These are phyloP conservation scores for Oscheius onirici DNA, from an alignment of 2,888 invertebrate genomes.

Conservation along the genomic window DNA sequence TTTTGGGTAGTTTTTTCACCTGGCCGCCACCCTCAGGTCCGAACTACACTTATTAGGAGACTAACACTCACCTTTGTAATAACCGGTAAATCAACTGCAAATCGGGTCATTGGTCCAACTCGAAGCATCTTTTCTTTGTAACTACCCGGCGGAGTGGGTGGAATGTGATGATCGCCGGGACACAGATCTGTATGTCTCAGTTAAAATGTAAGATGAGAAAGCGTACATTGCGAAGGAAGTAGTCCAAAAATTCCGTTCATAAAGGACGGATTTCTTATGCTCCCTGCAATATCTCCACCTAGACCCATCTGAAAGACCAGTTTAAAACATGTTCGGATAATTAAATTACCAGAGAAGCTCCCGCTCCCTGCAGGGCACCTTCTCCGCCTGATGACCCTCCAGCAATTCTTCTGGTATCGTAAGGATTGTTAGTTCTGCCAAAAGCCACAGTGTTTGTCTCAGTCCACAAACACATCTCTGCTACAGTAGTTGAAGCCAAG, in stretches of 20 bases:
- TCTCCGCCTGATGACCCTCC: slow-evolving; percentile 35
- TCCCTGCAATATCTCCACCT: slow-evolving; percentile 27
- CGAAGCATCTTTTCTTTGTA: slow-evolving; percentile 19
- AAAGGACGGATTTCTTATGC: slow-evolving; percentile 20
- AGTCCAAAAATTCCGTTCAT: slow-evolving; percentile 21
- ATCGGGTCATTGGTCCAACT: slow-evolving; percentile 23
- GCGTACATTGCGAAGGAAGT: slow-evolving; percentile 2
- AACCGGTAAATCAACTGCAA: slow-evolving; percentile 15
- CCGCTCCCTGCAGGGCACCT: slow-evolving; percentile 22
- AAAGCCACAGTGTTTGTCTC: slow-evolving; percentile 11
- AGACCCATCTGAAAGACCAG: slow-evolving; percentile 21
- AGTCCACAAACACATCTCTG: slow-evolving; percentile 28
- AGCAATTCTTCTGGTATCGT: slow-evolving; percentile 19
- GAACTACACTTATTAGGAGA: too few species aligned
- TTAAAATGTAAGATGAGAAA: not conserved
- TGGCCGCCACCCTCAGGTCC: too few species aligned
- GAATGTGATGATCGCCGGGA: slow-evolving; percentile 3
- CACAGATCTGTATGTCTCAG: not conserved
- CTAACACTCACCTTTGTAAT: not conserved
- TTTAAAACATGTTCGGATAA: not conserved
- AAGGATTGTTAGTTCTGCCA: slow-evolving; percentile 30
- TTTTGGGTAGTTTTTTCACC: too few species aligned
- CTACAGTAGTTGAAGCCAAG: slow-evolving; percentile 27
- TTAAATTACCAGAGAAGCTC: slow-evolving; percentile 22
- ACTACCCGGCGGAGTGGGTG: not conserved